Evolutionary conservation across 1,140 invertebrate species (phyloP).

Genomic region (Scaptomyza montana): DNA sequence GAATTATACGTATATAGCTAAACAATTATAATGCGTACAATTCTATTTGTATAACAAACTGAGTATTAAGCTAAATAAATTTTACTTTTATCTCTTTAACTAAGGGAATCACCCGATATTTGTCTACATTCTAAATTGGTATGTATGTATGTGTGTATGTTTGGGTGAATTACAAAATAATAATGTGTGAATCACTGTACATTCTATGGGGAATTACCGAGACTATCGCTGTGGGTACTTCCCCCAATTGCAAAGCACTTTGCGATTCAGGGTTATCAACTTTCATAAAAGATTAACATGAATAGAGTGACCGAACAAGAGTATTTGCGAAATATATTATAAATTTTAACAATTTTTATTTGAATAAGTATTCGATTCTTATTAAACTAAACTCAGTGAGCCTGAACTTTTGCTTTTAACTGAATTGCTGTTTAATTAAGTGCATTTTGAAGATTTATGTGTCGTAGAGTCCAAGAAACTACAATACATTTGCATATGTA

Average conservation of each 20-base stretch:
- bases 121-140: background rate
- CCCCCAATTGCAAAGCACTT: background rate
- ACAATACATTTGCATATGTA: too few species aligned
- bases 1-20: background rate
- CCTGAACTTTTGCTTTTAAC: too few species aligned
- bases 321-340: too few species aligned
- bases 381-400: too few species aligned
- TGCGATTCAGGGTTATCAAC: too few species aligned
- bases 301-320: background rate
- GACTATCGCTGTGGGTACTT: conserved; percentile 3
- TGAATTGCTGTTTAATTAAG: too few species aligned
- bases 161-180: conserved; percentile 4
- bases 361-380: too few species aligned
- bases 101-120: conserved; percentile 7
- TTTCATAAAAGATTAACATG: background rate
- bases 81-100: background rate
- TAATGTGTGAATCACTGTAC: conserved; percentile 10
- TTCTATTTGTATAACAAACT: background rate
- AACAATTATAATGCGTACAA: background rate
- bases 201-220: conserved; percentile 6
- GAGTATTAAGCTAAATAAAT: conserved; percentile 24
- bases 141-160: background rate
- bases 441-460: too few species aligned
- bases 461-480: too few species aligned
- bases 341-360: too few species aligned